A percentile compares a stretch with the other conserved stretches of the same genome.
These are phyloP conservation scores for Xestia rhomboidea DNA, from an alignment of 2,888 invertebrate species.

Conservation along the genomic window DNA sequence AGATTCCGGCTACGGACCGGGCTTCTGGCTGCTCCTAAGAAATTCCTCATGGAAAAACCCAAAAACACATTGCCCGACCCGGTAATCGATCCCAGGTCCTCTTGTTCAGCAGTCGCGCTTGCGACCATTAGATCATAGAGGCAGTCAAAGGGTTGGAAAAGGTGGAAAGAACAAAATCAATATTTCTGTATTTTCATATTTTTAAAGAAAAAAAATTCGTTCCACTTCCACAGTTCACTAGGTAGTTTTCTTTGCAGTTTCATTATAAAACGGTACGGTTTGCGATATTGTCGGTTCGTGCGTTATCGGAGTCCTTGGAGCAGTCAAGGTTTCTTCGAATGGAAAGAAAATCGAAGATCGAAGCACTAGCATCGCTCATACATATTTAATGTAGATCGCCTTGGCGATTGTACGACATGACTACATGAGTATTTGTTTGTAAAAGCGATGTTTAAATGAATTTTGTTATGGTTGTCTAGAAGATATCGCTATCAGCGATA, in stretches of 20 bases:
- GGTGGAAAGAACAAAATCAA: not conserved
- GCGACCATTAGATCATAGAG: too few species aligned
- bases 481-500: too few species aligned
- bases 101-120: too few species aligned
- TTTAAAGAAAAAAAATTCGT: too few species aligned
- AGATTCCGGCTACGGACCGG: too few species aligned
- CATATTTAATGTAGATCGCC: constrained; percentile 34
- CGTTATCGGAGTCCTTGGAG: constrained; percentile 49
- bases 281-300: constrained; percentile 25
- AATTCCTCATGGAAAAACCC: too few species aligned
- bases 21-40: too few species aligned
- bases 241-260: constrained; percentile 26
- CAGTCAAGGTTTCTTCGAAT: constrained; percentile 43
- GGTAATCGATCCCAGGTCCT: too few species aligned
- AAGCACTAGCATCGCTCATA: constrained; percentile 17
- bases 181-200: not conserved
- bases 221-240: not conserved
- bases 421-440: constrained; percentile 2
- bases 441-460: not conserved
- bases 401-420: not conserved
- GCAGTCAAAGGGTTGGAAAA: too few species aligned
- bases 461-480: not conserved
- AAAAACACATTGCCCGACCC: too few species aligned
- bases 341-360: constrained; percentile 40
- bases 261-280: constrained; percentile 1